Base-by-base conservation (phyloP, 2,113 vertebrate species). In the Chrysemys picta region DNA sequence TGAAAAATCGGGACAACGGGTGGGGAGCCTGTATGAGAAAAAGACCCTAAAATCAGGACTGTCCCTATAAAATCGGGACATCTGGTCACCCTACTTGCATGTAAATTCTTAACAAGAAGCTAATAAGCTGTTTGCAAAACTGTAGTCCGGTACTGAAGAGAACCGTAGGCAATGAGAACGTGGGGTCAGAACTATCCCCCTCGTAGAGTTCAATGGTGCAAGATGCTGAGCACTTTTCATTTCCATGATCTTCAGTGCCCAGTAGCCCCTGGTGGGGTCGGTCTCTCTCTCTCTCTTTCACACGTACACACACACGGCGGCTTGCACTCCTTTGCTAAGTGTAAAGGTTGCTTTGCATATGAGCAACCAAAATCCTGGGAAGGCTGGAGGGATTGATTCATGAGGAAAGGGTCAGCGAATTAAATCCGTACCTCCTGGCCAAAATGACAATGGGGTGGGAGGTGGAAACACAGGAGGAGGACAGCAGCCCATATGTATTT, bases 381-480 rank as follows among this genome's bases (percentile, higher is more conserved):
- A 53, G 62, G 47, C 56, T 85, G n/a, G 10, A 52, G 5, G 54
- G 24, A 85, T 3, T 0, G 10, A 5, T 5, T 78, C 27, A 78
- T 0, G 8, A 82, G 62, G n/a, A 42, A 42, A 29, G 2, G 29
- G 57, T n/a, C 3, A 19, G 42, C 81, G 24, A 79, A 82, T 22
- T 35, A 27, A 53, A 25, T 57, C 47, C 8, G 22, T 57, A 50
- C 50, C 35, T n/a, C 35, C 57, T 27, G 19, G 50, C 52, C 25
- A 24, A 19, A 19, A 10, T 2, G 21, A 47, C 21, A 13, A 10
- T 7, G 2, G 16, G 10, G 10, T 29, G 9, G 0, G 0, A 90
- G n/a, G 62, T 81, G 72, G 53, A 35, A 53, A 52, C 8, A 52
- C 1, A n/a, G 13, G 19, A 31, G 16, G 29, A 2, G 29, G 4